Percentiles rank a stretch among this genome's conserved stretches.
These are phyloP conservation scores for Podarcis muralis DNA, from an alignment of 2,113 vertebrate genomes.

Conservation along the genomic window DNA sequence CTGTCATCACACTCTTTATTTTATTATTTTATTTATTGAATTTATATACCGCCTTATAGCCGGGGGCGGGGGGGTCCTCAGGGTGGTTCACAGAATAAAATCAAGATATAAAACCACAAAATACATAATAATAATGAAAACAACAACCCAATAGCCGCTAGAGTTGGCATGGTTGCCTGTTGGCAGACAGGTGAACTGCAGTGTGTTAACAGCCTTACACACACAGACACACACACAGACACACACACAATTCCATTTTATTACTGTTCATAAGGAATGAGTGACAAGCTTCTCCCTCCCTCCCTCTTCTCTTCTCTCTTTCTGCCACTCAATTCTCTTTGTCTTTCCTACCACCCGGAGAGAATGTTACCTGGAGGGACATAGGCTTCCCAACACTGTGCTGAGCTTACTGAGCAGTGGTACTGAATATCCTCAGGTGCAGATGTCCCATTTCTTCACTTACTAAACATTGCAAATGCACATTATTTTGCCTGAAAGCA, in stretches of 20 bases:
- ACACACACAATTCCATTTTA: not conserved
- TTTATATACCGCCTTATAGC: too few relatives aligned
- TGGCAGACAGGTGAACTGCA: too few relatives aligned
- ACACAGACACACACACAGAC: too few relatives aligned
- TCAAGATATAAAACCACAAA: too few relatives aligned
- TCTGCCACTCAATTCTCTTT: not conserved
- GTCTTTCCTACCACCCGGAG: not conserved
- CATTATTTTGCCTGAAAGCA: constrained; percentile 24
- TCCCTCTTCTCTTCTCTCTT: not conserved
- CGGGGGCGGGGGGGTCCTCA: too few relatives aligned
- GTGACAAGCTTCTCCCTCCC: not conserved
- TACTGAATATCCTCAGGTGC: not conserved
- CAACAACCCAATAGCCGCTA: too few relatives aligned
- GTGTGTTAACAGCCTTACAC: too few relatives aligned
- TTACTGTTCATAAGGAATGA: not conserved
- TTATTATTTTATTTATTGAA: too few relatives aligned
- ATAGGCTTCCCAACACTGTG: not conserved
- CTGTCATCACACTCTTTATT: too few relatives aligned
- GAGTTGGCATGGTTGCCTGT: too few relatives aligned
- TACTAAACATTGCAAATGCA: not conserved
- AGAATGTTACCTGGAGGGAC: not conserved
- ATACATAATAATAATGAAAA: too few relatives aligned
- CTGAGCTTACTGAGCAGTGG: not conserved
- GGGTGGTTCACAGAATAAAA: too few relatives aligned
- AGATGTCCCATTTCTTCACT: constrained; percentile 9